Percentiles rank a stretch among this genome's conserved stretches.
phyloP scores from a whole-genome alignment of 1,140 invertebrate species.

The Onthophagus taurus region DNA sequence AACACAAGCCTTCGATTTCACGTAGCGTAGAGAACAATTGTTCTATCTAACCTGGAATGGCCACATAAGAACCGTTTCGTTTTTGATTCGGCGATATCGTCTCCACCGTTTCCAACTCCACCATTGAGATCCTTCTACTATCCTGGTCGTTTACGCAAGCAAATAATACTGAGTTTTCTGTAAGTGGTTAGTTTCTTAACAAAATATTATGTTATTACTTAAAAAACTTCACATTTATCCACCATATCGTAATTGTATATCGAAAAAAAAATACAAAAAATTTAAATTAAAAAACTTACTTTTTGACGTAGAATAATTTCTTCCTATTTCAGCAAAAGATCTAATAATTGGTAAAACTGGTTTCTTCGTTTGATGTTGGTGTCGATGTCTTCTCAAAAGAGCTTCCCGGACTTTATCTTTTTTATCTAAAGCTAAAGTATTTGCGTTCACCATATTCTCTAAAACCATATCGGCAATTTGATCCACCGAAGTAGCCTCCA shows the following conservation, averaged over 20 bases:
- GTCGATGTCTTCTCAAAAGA: slow-evolving; percentile 81
- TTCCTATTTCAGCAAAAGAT: slow-evolving; percentile 92
- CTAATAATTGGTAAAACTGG: slow-evolving; percentile 87
- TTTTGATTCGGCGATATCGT: slow-evolving; percentile 44
- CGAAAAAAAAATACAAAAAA: neutral
- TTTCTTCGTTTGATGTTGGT: slow-evolving; percentile 85
- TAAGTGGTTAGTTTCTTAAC: neutral
- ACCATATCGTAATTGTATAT: neutral
- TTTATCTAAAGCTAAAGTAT: slow-evolving; percentile 60
- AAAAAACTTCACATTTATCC: neutral
- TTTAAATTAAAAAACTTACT: slow-evolving; percentile 59
- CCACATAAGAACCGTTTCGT: slow-evolving; percentile 64
- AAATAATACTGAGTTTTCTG: neutral
- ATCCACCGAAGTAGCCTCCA: slow-evolving; percentile 76
- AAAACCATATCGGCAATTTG: slow-evolving; percentile 84
- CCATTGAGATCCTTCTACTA: neutral
- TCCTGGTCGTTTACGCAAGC: slow-evolving; percentile 3
- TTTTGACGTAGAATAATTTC: slow-evolving; percentile 90
- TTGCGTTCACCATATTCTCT: slow-evolving; percentile 82
- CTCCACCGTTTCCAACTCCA: slow-evolving; percentile 6
- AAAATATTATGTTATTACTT: neutral
- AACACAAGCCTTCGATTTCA: too few relatives aligned
- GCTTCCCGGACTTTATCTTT: slow-evolving; percentile 80
- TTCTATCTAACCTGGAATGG: slow-evolving; percentile 64
- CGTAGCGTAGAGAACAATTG: too few relatives aligned